phyloP scores from a whole-genome alignment of 2,888 invertebrate species.

The Drosophila picticornis region DNA sequence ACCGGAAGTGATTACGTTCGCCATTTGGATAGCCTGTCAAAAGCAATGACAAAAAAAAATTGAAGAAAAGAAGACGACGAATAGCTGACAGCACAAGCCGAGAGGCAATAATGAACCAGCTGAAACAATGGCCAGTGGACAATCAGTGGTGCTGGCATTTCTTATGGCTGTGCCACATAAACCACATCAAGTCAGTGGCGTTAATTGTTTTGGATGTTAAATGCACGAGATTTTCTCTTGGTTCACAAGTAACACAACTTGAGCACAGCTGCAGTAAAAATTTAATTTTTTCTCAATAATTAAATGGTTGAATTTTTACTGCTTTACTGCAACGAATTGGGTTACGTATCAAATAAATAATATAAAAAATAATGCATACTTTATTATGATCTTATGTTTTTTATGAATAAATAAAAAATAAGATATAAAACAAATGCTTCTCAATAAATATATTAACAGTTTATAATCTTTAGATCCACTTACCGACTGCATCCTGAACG shows the following conservation, averaged over 20 bases:
- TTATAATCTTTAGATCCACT: conserved; percentile 67
- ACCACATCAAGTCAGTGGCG: conserved; percentile 53
- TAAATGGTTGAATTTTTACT: too few relatives aligned
- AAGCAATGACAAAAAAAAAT: conserved; percentile 51
- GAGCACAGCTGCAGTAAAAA: neutral
- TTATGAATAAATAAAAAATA: neutral
- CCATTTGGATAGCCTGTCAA: conserved; percentile 74
- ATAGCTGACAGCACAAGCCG: conserved; percentile 20
- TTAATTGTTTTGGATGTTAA: conserved; percentile 65
- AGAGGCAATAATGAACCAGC: conserved; percentile 68
- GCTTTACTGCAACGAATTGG: too few relatives aligned
- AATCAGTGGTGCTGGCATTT: conserved; percentile 47
- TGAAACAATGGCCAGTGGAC: conserved; percentile 69
- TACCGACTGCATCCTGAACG: conserved; percentile 92
- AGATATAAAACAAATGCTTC: neutral
- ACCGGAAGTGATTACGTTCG: conserved; percentile 77
- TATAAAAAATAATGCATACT: neutral
- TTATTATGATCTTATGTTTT: neutral
- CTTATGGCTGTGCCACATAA: conserved; percentile 34
- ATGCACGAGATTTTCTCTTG: conserved; percentile 3
- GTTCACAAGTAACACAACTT: neutral
- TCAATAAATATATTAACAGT: neutral
- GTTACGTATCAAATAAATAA: too few relatives aligned
- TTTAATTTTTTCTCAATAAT: neutral
- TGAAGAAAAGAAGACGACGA: conserved; percentile 6